phyloP scores from a whole-genome alignment of 2,797 vertebrate species.

The Rallus crepitans region DNA sequence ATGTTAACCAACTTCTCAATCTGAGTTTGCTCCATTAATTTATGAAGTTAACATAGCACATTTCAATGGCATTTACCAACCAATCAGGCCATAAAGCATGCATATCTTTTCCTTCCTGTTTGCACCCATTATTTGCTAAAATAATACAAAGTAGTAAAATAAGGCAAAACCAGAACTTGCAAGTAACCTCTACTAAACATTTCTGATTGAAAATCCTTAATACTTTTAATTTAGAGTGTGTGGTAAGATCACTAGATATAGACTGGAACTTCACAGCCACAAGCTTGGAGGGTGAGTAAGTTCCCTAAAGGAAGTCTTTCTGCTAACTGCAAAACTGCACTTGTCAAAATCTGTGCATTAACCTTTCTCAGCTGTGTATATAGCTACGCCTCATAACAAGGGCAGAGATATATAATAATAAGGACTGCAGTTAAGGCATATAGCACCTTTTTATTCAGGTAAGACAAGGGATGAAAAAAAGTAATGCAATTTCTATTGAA shows the following conservation, averaged over 20 bases:
- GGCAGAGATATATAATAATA: not conserved
- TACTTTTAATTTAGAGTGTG: not conserved
- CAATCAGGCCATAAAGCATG: not conserved
- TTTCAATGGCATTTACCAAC: not conserved
- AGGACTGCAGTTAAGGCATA: not conserved
- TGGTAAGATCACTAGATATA: not conserved
- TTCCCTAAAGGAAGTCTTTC: not conserved
- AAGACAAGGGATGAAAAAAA: not conserved
- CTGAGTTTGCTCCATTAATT: not conserved
- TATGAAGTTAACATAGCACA: not conserved
- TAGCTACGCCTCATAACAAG: not conserved
- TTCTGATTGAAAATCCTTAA: not conserved
- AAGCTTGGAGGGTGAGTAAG: not conserved
- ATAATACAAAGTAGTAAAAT: not conserved
- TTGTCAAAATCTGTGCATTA: not conserved
- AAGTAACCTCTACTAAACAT: not conserved
- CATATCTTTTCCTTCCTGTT: not conserved
- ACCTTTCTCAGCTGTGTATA: not conserved
- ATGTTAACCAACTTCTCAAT: not conserved
- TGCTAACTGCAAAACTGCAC: not conserved
- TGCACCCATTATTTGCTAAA: not conserved
- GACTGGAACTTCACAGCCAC: not conserved
- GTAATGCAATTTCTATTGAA: not conserved
- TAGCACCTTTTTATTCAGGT: not conserved
- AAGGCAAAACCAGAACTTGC: not conserved